These are phyloP conservation scores for Cebidichthys violaceus DNA, from an alignment of 2,113 vertebrate genomes.

Conservation along the genomic window DNA sequence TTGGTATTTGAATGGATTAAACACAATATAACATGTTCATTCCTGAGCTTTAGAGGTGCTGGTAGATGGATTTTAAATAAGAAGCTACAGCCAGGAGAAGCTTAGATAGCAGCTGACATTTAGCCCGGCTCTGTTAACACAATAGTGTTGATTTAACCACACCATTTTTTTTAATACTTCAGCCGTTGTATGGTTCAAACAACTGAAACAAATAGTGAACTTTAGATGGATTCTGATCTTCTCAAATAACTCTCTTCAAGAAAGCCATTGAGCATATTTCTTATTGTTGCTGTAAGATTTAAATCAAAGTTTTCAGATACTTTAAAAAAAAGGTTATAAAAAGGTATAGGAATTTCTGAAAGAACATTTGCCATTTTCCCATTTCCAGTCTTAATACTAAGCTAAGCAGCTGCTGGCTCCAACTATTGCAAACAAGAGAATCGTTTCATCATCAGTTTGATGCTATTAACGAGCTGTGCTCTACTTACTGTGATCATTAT, in stretches of 20 bases:
- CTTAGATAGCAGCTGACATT: background rate
- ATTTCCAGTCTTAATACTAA: background rate
- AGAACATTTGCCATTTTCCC: background rate
- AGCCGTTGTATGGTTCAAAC: background rate
- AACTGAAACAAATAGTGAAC: background rate
- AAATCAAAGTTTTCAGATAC: background rate
- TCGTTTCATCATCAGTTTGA: background rate
- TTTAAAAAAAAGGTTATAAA: background rate
- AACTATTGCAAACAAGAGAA: background rate
- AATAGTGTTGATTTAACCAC: background rate
- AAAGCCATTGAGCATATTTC: background rate
- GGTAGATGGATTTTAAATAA: background rate
- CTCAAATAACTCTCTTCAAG: background rate
- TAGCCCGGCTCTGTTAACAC: background rate
- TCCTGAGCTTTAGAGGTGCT: background rate
- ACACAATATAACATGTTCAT: background rate
- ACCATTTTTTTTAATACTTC: background rate
- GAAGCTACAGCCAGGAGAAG: background rate
- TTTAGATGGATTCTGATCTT: background rate
- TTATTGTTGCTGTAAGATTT: background rate
- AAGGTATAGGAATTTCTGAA: background rate
- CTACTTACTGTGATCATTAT: conserved; percentile 83
- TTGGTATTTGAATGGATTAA: background rate
- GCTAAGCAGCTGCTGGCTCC: background rate
- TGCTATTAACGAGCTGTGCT: background rate